Evolutionary conservation across 2,113 vertebrate species (phyloP), one percentile per base, ranked within the genome.

Genomic region (Phodopus roborovskii): DNA sequence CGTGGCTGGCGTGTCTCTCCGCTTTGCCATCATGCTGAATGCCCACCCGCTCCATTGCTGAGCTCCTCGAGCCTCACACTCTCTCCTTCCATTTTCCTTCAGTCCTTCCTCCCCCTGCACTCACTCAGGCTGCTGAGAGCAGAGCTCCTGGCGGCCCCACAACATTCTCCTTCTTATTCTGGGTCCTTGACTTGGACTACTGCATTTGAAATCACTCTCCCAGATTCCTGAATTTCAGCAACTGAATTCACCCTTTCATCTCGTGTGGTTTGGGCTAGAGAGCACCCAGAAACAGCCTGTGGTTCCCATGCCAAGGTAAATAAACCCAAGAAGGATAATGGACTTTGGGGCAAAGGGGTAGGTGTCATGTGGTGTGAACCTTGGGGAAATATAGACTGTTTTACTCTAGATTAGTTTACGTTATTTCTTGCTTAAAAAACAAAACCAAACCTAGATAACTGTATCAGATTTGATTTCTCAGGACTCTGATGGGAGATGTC

Each of bases 21-120:
- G 86, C 9, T 16, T 7, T 0, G 7, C 33, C 10, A 15, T 26
- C 0, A 0, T 36, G 15, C 30, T 10, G 73, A 5, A 26, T 33
- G 10, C 11, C 9, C 33, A 22, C 50, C 48, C 36, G 11, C 15
- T 68, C 77, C 60, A 11, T 28, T 26, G 0, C 17, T n/a, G 8
- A 66, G 15, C 81, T 56, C 83, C 53, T 45, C 1, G 39, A 83
- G 9, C 81, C 81, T 36, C 10, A 1, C 1, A 42, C 81, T n/a
- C n/a, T 58, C 64, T 85, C 20, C 36, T 83, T 60, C 22, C 3
- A n/a, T 71, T 8, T 78, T 16, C 9, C 33, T 90, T 73, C 20
- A 71, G 13, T 45, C 85, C 28, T 81, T 86, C 56, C 78, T 26
- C 36, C 4, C 22, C 2, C 1, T 28, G n/a, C 26, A 11, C 42